Conservation (phyloP, 1,140 invertebrate species). For the Anagrus nilaparvatae region DNA sequence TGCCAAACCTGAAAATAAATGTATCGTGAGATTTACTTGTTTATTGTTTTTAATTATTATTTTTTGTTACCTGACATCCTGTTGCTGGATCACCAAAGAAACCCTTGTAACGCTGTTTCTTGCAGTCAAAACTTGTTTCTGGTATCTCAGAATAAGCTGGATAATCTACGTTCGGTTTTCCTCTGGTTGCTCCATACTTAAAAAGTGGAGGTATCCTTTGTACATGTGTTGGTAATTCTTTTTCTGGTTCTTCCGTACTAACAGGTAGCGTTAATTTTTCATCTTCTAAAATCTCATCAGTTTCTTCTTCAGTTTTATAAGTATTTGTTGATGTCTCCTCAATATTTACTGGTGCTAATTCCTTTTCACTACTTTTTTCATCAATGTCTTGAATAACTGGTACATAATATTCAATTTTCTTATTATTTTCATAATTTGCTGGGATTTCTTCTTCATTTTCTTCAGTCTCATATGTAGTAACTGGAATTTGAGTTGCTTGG, state of each 20-base stretch:
- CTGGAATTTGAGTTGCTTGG: constrained; percentile 26
- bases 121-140: constrained; percentile 69
- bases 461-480: constrained; percentile 15
- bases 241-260: constrained; percentile 17
- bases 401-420: constrained; percentile 30
- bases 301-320: constrained; percentile 27
- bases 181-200: constrained; percentile 55
- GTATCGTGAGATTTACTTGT: background rate
- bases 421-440: constrained; percentile 19
- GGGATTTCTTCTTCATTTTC: constrained; percentile 1
- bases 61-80: constrained; percentile 59
- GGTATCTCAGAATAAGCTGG: constrained; percentile 68
- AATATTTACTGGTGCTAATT: constrained; percentile 11
- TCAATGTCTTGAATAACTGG: constrained; percentile 30
- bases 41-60: constrained; percentile 2
- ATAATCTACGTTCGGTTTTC: constrained; percentile 72
- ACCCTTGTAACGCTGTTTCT: constrained; percentile 76
- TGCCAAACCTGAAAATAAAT: constrained; percentile 64
- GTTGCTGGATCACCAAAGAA: constrained; percentile 84
- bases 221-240: constrained; percentile 12
- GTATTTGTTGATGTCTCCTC: constrained; percentile 18
- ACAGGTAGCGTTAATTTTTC: constrained; percentile 20
- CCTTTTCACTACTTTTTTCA: constrained; percentile 7
- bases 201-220: constrained; percentile 22
- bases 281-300: constrained; percentile 23